phyloP scores from a whole-genome alignment of 2,888 invertebrate genomes.

The Pristionchus japonicus region DNA sequence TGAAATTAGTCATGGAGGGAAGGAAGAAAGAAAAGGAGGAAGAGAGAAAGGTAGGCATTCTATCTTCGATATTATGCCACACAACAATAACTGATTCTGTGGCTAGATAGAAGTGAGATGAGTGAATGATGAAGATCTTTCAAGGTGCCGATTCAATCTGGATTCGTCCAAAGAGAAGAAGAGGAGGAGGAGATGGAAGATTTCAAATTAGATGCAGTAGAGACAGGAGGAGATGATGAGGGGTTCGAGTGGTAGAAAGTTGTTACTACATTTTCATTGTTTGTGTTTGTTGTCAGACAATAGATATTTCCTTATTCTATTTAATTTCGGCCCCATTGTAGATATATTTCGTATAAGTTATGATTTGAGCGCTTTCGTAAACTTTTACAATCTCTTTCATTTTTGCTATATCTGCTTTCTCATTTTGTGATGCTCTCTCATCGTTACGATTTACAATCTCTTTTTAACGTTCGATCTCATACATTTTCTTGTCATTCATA shows the following conservation, averaged over 20 bases:
- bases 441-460: neutral
- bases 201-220: neutral
- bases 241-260: constrained; percentile 38
- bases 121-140: neutral
- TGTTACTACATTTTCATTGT: neutral
- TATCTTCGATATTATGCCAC: too few relatives aligned
- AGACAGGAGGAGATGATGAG: constrained; percentile 6
- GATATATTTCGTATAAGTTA: neutral
- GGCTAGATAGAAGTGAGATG: neutral
- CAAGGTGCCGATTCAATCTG: neutral
- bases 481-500: neutral
- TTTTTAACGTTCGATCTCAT: neutral
- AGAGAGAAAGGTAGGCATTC: neutral
- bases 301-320: neutral
- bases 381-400: neutral
- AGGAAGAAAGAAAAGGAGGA: constrained; percentile 44
- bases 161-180: neutral
- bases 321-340: neutral
- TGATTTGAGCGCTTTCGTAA: neutral
- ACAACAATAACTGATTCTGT: neutral
- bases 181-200: constrained; percentile 33
- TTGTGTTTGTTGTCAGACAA: neutral
- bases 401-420: neutral
- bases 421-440: neutral
- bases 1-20: constrained; percentile 55